Percentiles rank a stretch among this genome's conserved stretches.
Conservation (phyloP, 2,888 invertebrate species). For the Eupeodes latifasciatus region DNA sequence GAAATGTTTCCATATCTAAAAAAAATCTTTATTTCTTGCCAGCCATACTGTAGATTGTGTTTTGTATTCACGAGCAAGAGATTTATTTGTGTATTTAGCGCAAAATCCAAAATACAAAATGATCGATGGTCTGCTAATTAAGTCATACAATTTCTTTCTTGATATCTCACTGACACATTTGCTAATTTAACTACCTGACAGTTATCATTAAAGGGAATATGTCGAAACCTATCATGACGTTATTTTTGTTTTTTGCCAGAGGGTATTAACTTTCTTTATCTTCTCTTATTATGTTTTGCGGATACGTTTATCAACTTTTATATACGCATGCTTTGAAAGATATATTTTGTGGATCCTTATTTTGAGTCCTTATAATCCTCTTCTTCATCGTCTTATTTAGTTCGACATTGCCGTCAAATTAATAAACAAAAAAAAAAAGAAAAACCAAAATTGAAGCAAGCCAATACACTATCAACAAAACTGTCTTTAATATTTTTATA, state of each 20-base stretch:
- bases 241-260: constrained; percentile 39
- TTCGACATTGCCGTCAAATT: constrained; percentile 70
- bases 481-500: constrained; percentile 57
- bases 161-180: constrained; percentile 73
- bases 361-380: constrained; percentile 72
- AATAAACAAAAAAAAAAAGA: constrained; percentile 14
- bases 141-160: constrained; percentile 69
- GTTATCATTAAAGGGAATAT: constrained; percentile 74
- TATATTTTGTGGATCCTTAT: constrained; percentile 61
- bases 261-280: constrained; percentile 76
- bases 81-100: constrained; percentile 36
- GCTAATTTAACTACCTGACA: constrained; percentile 76
- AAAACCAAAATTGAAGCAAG: constrained; percentile 29
- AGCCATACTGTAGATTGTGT: constrained; percentile 21
- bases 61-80: background rate
- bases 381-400: constrained; percentile 67
- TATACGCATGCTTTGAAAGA: too few relatives aligned
- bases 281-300: constrained; percentile 68
- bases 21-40: constrained; percentile 4
- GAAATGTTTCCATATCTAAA: too few relatives aligned
- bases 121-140: constrained; percentile 76
- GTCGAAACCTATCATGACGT: constrained; percentile 73
- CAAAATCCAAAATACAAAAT: constrained; percentile 65
- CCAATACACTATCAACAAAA: constrained; percentile 72
- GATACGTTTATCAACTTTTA: constrained; percentile 61